Percentiles rank a stretch among this genome's conserved stretches.
Conservation (phyloP, 2,113 vertebrate genomes). For the Barnardius zonarius region DNA sequence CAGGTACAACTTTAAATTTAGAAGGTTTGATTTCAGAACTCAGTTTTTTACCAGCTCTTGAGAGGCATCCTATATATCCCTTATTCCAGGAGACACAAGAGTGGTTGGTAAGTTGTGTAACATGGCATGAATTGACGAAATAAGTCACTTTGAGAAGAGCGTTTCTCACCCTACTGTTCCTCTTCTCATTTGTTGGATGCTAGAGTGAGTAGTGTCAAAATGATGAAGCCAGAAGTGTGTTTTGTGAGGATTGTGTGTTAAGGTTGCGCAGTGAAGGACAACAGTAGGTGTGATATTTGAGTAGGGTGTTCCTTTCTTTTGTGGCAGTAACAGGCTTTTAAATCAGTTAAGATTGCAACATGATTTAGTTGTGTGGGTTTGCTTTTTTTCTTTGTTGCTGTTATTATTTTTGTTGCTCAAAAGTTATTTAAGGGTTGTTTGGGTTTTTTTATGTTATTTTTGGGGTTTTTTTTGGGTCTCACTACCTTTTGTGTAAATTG, state of each 20-base stretch:
- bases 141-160: background rate
- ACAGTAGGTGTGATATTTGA: background rate
- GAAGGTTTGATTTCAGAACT: background rate
- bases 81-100: background rate
- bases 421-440: background rate
- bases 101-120: background rate
- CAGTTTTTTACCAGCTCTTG: background rate
- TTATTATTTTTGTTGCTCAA: background rate
- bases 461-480: background rate
- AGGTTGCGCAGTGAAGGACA: background rate
- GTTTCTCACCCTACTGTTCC: background rate
- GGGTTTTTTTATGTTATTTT: background rate
- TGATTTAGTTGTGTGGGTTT: background rate
- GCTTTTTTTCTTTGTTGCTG: background rate
- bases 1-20: background rate
- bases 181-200: background rate
- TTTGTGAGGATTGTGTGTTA: background rate
- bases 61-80: background rate
- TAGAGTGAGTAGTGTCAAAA: background rate
- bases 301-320: background rate
- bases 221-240: background rate
- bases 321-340: background rate
- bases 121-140: background rate
- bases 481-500: background rate
- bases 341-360: background rate